Percentiles rank a stretch among this genome's conserved stretches.
phyloP scores from a whole-genome alignment of 2,113 vertebrate species.

The Echinops telfairi region DNA sequence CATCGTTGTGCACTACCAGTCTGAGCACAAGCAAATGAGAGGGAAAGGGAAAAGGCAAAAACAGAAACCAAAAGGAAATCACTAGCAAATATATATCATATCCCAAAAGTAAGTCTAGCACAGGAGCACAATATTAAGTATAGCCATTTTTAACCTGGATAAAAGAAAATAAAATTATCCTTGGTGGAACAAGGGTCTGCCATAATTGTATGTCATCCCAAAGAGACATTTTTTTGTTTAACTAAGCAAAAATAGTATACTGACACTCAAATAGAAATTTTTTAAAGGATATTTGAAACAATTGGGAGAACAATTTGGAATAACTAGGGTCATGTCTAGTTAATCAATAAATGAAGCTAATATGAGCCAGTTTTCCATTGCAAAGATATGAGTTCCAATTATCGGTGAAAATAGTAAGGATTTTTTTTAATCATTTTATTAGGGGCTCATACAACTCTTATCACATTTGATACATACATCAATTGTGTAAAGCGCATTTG shows the following conservation, averaged over 20 bases:
- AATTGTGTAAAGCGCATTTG: too few relatives aligned
- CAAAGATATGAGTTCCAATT: background rate
- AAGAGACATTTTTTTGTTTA: background rate
- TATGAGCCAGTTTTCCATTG: background rate
- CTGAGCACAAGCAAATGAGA: background rate
- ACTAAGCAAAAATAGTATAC: background rate
- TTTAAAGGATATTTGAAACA: background rate
- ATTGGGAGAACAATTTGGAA: background rate
- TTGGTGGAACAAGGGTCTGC: background rate
- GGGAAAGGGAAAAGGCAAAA: background rate
- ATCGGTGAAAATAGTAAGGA: background rate
- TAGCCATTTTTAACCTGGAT: background rate
- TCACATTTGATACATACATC: too few relatives aligned
- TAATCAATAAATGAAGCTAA: background rate
- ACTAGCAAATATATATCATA: background rate
- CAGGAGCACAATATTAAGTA: background rate
- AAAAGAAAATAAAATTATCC: slow-evolving; percentile 60
- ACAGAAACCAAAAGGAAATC: slow-evolving; percentile 7
- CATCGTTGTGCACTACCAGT: slow-evolving; percentile 1
- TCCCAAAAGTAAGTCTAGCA: slow-evolving; percentile 21
- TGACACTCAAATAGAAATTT: background rate
- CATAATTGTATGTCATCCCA: background rate
- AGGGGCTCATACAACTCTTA: too few relatives aligned
- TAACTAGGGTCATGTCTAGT: background rate
- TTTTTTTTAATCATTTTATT: too few relatives aligned